Conservation (phyloP, 2,888 invertebrate genomes). For the Palloptera scutellata region DNA sequence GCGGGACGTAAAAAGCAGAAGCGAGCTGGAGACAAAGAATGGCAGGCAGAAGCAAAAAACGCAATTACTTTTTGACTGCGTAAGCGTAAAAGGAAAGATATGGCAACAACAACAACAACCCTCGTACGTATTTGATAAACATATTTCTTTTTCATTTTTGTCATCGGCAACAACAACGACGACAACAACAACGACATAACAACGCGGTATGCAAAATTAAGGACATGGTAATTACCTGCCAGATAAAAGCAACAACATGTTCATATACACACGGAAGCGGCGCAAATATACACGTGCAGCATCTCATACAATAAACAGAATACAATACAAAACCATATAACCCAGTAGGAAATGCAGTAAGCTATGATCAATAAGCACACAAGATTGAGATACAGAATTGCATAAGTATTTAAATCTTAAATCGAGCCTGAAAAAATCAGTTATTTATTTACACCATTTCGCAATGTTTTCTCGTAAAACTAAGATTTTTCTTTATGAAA, state of each 20-base stretch:
- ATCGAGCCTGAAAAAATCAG: too few relatives aligned
- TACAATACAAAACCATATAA: too few relatives aligned
- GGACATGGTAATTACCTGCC: conserved; percentile 42
- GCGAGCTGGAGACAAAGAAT: conserved; percentile 3
- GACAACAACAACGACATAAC: not conserved
- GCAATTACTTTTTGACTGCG: conserved; percentile 42
- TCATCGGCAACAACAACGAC: not conserved
- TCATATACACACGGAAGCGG: too few relatives aligned
- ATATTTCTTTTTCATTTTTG: not conserved
- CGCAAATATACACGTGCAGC: conserved; percentile 5
- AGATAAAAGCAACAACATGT: conserved; percentile 25
- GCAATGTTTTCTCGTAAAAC: too few relatives aligned
- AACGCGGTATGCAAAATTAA: conserved; percentile 34
- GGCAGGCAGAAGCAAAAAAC: conserved; percentile 22
- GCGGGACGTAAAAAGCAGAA: not conserved
- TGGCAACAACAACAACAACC: conserved; percentile 16
- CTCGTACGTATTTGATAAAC: not conserved
- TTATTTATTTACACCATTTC: too few relatives aligned
- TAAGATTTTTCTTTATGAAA: too few relatives aligned
- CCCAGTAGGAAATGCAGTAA: too few relatives aligned
- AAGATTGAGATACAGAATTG: too few relatives aligned
- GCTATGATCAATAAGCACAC: too few relatives aligned
- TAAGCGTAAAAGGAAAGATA: conserved; percentile 17
- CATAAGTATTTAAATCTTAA: too few relatives aligned
- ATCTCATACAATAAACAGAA: not conserved